Base-by-base conservation (phyloP, 2,797 vertebrate species). In the Macropodus opercularis region DNA sequence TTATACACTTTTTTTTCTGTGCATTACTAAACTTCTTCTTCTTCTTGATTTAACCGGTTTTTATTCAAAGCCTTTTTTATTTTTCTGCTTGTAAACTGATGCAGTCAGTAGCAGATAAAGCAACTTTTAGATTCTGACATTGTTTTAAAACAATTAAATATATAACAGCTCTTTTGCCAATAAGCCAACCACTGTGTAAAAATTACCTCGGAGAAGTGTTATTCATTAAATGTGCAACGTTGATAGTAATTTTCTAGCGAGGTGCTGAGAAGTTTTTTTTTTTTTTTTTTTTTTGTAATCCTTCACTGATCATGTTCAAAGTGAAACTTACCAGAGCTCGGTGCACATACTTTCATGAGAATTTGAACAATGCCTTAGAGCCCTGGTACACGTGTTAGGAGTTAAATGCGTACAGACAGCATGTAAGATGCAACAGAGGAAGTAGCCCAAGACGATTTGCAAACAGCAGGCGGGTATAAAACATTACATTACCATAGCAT, bases 171-270 rank as follows among this genome's bases (percentile, higher is more conserved):
- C 29, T n/a, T 72, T 58, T 73, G 47, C 38, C 40, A 65, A 26
- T 59, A 75, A 80, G 54, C 60, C 69, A 75, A 58, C 46, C 41
- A 39, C 24, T 69, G 76, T 75, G 67, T 63, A 77, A 81, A 79
- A 63, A 74, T 80, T 76, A 67, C 76, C 82, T 90, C 67, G 21
- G 75, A 85, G 84, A 90, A 81, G 71, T 89, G 73, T 89, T 82
- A 87, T 92, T 95, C 91, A 95, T 96, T 94, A 95, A 92, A 95
- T 70, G 92, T 95, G 94, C 87, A 93, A 87, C 88, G 11, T 88
- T 88, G 82, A 91, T 78, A 58, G 88, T 90, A 61, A 48, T 84
- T 67, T 77, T 71, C 58, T 83, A 83, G 72, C 43, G 79, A 78
- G 75, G 60, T 69, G 80, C 75, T 85, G 91, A 91, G 85, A 92